A percentile compares a stretch with the other conserved stretches of the same genome.
phyloP scores from a whole-genome alignment of 2,888 invertebrate species.

The Trachelus tabidus region DNA sequence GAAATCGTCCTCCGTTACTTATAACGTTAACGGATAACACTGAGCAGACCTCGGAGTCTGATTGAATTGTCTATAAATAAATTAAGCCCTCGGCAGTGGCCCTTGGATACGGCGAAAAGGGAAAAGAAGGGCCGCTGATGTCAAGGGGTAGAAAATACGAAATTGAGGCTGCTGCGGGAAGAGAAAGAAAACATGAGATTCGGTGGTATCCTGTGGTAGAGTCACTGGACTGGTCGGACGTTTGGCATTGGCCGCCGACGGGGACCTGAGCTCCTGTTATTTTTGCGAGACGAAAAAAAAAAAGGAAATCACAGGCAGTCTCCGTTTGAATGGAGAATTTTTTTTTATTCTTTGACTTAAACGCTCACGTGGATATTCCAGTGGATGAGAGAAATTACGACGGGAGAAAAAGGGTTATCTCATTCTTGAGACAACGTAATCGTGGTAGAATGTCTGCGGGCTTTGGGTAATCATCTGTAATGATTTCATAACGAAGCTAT shows the following conservation, averaged over 20 bases:
- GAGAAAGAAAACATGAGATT: neutral
- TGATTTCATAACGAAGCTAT: conserved; percentile 49
- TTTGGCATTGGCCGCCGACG: conserved; percentile 30
- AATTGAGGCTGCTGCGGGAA: neutral
- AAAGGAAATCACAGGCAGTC: neutral
- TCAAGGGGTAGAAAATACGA: neutral
- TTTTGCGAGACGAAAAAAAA: no score
- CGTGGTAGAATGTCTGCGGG: neutral
- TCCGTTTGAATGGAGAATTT: neutral
- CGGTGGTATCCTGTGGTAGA: neutral
- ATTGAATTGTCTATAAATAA: conserved; percentile 27
- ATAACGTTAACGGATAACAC: neutral
- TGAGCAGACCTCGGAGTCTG: conserved; percentile 22
- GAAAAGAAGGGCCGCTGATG: neutral
- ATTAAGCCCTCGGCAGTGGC: conserved; percentile 15
- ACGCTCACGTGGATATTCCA: neutral
- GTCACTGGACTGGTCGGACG: conserved; percentile 20
- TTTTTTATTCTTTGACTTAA: neutral
- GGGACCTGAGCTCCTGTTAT: neutral
- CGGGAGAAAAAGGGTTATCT: neutral
- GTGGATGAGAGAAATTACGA: neutral
- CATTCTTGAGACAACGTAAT: neutral
- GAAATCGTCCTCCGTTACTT: neutral
- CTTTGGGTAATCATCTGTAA: conserved; percentile 38
- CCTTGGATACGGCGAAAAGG: neutral